Evolutionary conservation across 2,888 invertebrate genomes (phyloP).

Genomic region (Cosmorhoe ocellata): DNA sequence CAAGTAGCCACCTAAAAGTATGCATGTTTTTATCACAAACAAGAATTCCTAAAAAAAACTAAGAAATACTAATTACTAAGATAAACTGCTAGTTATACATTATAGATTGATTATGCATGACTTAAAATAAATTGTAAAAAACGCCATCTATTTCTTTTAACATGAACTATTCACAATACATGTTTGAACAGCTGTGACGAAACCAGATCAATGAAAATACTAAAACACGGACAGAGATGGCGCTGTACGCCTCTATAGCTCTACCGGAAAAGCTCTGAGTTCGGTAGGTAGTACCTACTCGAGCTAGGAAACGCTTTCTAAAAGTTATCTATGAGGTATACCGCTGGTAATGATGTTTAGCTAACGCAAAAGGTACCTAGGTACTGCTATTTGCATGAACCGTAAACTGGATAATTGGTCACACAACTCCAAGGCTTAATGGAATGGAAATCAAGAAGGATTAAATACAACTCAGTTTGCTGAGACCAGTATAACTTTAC

Average conservation of each 20-base stretch:
- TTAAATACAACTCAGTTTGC: too few species aligned
- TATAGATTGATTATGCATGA: too few species aligned
- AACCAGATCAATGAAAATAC: slow-evolving; percentile 9
- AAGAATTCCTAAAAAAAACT: too few species aligned
- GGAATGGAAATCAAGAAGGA: too few species aligned
- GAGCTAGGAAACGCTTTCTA: slow-evolving; percentile 25
- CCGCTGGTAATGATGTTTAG: neutral
- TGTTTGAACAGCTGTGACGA: neutral
- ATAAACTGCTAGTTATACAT: too few species aligned
- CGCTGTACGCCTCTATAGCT: neutral
- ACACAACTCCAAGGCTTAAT: neutral
- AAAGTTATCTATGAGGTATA: slow-evolving; percentile 14
- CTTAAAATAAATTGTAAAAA: too few species aligned
- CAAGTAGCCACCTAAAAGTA: too few species aligned
- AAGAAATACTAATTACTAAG: too few species aligned
- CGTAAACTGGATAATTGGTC: slow-evolving; percentile 7
- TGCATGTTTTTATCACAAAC: too few species aligned
- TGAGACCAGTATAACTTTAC: too few species aligned
- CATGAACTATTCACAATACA: slow-evolving; percentile 9
- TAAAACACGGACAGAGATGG: slow-evolving; percentile 20
- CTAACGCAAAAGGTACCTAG: neutral
- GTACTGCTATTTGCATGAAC: slow-evolving; percentile 19
- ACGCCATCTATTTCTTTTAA: slow-evolving; percentile 24
- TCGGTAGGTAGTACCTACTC: neutral
- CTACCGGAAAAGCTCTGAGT: slow-evolving; percentile 20